Base-by-base conservation (phyloP, 2,797 vertebrate genomes). In the Sebastes nivosus region DNA sequence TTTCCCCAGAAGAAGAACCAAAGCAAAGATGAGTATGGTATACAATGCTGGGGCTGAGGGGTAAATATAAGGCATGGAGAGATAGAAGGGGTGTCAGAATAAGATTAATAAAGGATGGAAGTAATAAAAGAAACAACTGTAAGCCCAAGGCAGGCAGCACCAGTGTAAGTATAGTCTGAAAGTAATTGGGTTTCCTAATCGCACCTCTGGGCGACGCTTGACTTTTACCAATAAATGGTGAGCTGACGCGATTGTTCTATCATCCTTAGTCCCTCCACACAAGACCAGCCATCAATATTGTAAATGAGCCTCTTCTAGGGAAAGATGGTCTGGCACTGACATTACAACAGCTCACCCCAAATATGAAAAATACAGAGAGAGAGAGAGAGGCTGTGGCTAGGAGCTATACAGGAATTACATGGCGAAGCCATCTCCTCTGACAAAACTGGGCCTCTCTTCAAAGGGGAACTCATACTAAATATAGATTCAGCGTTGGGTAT, bases 121-220 rank as follows among this genome's bases (percentile, higher is more conserved):
- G 92, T 94, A 94, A 96, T 96, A 94, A 95, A 94, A 90, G 88
- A 92, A 94, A 93, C 87, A 94, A 95, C 92, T 94, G 93, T 93
- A 93, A 91, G 91, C 94, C 91, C 76, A 91, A 90, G 93, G 94
- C 93, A 85, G 77, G 82, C 87, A 30, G 85, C 87, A 82, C 67
- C 67, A 77, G 89, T 82, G 83, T 84, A 93, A 94, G 91, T 92
- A 89, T 89, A 92, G 91, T 92, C 85, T 88, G 84, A 90, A 93
- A 94, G 95, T 96, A 95, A 95, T 95, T 95, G 94, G 91, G 91
- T 95, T 95, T 94, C 92, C 94, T 95, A 95, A 96, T 95, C 91
- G 92, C 75, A 94, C 92, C 95, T 95, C 88, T 88, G 93, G 95
- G 95, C 93, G 79, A 94, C 81, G 82, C 92, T 94, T 84, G 92